Conservation (phyloP, 2,888 invertebrate species). For the Frankliniella intonsa region DNA sequence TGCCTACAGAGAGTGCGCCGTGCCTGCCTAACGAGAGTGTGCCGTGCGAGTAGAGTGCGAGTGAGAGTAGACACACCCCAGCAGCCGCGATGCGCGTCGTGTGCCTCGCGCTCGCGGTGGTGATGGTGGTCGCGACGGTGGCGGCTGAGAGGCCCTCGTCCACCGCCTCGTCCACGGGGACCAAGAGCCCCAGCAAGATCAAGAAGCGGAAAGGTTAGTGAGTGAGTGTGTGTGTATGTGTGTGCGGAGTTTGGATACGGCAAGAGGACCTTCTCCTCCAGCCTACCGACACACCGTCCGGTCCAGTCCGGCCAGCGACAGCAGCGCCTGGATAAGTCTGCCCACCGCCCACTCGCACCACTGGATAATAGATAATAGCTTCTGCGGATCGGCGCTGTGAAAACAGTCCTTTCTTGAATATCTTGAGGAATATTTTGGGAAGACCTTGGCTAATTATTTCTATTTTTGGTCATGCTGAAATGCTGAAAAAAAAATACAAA, state of each 20-base stretch:
- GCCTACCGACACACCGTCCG: too few species aligned
- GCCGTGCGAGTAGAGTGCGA: neutral
- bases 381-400: too few species aligned
- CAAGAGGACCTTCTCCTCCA: neutral
- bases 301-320: too few species aligned
- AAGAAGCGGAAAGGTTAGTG: constrained; percentile 22
- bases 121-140: neutral
- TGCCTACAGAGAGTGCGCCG: neutral
- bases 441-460: too few species aligned
- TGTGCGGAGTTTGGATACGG: neutral
- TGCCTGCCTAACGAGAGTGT: neutral
- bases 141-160: neutral
- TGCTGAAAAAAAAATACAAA: too few species aligned
- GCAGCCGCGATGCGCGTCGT: neutral
- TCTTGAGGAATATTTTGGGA: too few species aligned
- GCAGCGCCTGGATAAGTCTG: too few species aligned
- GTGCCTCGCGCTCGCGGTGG: too few species aligned
- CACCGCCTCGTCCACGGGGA: neutral
- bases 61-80: neutral
- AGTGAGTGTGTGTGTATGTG: neutral
- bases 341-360: too few species aligned
- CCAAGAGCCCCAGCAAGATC: neutral
- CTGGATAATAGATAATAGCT: too few species aligned
- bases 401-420: too few species aligned
- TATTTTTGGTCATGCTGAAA: too few species aligned